Conservation (phyloP, 2,888 invertebrate genomes). For the Chouioia cunea region DNA sequence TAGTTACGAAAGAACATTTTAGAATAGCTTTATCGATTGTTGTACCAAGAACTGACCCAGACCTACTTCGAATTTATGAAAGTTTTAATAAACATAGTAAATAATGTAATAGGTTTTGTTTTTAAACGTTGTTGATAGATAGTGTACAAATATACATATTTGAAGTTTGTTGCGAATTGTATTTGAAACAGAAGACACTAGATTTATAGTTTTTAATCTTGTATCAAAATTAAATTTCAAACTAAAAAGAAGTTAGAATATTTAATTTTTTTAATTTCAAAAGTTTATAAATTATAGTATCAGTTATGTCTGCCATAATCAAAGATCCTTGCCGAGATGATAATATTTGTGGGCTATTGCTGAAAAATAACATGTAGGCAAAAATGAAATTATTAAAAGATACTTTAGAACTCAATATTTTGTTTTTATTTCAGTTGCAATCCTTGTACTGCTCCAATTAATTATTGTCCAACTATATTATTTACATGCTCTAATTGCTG, state of each 20-base stretch:
- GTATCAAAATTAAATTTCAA: too few species aligned
- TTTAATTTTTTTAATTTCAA: too few species aligned
- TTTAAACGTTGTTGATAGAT: not conserved
- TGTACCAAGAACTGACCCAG: constrained; percentile 81
- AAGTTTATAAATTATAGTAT: not conserved
- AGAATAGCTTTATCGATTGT: constrained; percentile 78
- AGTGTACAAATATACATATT: not conserved
- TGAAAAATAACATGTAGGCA: constrained; percentile 13
- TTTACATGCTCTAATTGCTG: constrained; percentile 12
- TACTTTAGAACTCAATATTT: not conserved
- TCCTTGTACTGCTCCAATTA: constrained; percentile 12
- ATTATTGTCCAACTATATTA: constrained; percentile 15
- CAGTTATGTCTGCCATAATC: constrained; percentile 43
- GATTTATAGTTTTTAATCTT: too few species aligned
- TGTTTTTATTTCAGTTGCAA: not conserved
- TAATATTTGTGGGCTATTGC: not conserved
- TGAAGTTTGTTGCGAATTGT: not conserved
- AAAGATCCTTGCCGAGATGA: constrained; percentile 9
- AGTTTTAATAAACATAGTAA: constrained; percentile 69
- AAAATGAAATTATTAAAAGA: not conserved
- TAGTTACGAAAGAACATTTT: constrained; percentile 80
- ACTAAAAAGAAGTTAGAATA: too few species aligned
- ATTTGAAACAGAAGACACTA: not conserved
- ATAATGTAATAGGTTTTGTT: not conserved
- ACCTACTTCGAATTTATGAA: constrained; percentile 81